Conservation (phyloP, 23 tunicate genomes). For the Ciona savignyi region DNA sequence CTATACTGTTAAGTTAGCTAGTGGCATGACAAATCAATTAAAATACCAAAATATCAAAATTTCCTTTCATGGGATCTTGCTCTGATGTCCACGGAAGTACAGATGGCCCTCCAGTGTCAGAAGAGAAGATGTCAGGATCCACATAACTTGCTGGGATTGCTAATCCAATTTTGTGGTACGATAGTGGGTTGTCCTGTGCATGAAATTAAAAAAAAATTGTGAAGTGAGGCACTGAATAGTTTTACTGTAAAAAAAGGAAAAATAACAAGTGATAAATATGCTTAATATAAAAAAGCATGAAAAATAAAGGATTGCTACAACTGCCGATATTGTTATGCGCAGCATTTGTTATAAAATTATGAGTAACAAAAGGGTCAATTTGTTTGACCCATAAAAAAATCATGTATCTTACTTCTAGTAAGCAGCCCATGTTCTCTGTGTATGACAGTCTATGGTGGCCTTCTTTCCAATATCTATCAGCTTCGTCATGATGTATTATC, state of each 20-base stretch:
- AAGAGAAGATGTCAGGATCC: conserved; percentile 12
- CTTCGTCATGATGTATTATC: conserved; percentile 22
- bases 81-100: conserved; percentile 67
- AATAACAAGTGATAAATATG: no score
- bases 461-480: conserved; percentile 49
- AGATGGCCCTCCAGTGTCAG: conserved; percentile 8
- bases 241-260: no score
- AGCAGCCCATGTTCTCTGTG: conserved; percentile 36
- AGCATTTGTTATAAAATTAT: not conserved
- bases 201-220: no score
- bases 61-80: conserved; percentile 63
- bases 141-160: conserved; percentile 72
- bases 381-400: no score
- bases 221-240: no score
- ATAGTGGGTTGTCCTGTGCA: conserved; percentile 60
- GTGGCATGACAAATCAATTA: not conserved
- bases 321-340: not conserved
- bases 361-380: no score
- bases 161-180: conserved; percentile 56
- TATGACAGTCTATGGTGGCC: conserved; percentile 66
- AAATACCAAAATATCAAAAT: conserved; percentile 74
- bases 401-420: conserved; percentile 28
- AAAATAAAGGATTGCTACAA: not conserved
- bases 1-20: not conserved
- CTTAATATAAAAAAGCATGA: not conserved